Evolutionary conservation across 2,888 invertebrate species (phyloP).

Genomic region (Tinea semifulvella): DNA sequence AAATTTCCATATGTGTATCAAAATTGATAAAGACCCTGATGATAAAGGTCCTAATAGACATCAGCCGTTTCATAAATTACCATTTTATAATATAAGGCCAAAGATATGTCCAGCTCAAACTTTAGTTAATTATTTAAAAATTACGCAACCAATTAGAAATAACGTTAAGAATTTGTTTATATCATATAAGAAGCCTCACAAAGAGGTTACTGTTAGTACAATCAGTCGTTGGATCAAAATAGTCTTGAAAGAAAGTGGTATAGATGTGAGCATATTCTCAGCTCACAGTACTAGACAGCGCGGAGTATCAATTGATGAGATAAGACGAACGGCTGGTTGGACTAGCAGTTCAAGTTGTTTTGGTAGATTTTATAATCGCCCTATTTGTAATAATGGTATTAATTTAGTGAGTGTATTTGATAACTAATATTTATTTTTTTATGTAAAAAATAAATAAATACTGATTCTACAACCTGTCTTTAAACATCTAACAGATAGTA

Average conservation of each 20-base stretch:
- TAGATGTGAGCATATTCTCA: constrained; percentile 15
- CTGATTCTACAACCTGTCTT: constrained; percentile 8
- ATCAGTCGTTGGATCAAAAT: constrained; percentile 15
- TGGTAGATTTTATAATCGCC: constrained; percentile 14
- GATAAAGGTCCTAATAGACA: constrained; percentile 6
- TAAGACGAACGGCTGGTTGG: constrained; percentile 14
- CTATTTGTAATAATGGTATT: background rate
- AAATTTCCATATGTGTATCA: constrained; percentile 9
- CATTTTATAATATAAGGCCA: constrained; percentile 5
- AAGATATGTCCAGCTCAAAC: constrained; percentile 12
- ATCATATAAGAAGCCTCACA: constrained; percentile 7
- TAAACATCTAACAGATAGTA: constrained; percentile 4
- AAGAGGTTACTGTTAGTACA: constrained; percentile 4
- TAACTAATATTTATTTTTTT: background rate
- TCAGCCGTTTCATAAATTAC: constrained; percentile 11
- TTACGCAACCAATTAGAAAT: constrained; percentile 4
- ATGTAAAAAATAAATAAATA: background rate
- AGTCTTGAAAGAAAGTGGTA: constrained; percentile 13
- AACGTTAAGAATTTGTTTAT: constrained; percentile 6
- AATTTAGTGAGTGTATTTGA: background rate
- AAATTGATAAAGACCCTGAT: constrained; percentile 13
- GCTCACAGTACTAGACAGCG: constrained; percentile 17
- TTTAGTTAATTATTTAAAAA: constrained; percentile 7
- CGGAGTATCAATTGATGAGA: constrained; percentile 7
- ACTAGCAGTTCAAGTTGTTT: constrained; percentile 7